These are phyloP conservation scores for Scleropages formosus DNA, from an alignment of 2,797 vertebrate genomes.

Conservation along the genomic window DNA sequence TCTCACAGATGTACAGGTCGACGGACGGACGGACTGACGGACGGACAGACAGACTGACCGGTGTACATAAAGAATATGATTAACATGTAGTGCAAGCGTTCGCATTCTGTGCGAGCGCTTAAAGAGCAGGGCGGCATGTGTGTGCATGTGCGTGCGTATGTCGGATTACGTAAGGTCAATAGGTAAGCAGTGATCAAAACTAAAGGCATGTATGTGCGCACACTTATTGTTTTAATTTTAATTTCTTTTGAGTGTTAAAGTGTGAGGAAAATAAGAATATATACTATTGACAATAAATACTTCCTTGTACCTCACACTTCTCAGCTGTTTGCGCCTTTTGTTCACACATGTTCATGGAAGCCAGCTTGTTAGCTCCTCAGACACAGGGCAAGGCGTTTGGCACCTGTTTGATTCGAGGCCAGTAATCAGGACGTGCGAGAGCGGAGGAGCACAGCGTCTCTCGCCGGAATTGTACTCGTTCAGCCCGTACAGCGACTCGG, in stretches of 20 bases:
- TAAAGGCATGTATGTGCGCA: background rate
- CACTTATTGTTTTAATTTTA: constrained; percentile 22
- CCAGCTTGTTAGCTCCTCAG: background rate
- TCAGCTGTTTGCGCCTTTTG: background rate
- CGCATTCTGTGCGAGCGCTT: constrained; percentile 7
- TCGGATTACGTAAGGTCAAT: constrained; percentile 39
- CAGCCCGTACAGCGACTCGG: background rate
- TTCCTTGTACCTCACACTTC: constrained; percentile 19
- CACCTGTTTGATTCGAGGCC: constrained; percentile 5
- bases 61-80: constrained; percentile 28
- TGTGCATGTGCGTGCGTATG: background rate
- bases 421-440: constrained; percentile 7
- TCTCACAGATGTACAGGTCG: constrained; percentile 23
- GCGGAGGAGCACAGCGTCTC: background rate
- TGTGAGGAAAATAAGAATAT: constrained; percentile 22
- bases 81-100: constrained; percentile 19
- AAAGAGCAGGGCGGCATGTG: background rate
- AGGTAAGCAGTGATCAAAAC: constrained; percentile 10
- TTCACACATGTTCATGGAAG: background rate
- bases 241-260: constrained; percentile 18
- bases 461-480: constrained; percentile 2
- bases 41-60: constrained; percentile 40
- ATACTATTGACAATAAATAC: constrained; percentile 31
- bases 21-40: constrained; percentile 39
- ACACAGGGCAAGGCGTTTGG: background rate